Conservation (phyloP, 2,888 invertebrate genomes). For the Hemaris fuciformis region DNA sequence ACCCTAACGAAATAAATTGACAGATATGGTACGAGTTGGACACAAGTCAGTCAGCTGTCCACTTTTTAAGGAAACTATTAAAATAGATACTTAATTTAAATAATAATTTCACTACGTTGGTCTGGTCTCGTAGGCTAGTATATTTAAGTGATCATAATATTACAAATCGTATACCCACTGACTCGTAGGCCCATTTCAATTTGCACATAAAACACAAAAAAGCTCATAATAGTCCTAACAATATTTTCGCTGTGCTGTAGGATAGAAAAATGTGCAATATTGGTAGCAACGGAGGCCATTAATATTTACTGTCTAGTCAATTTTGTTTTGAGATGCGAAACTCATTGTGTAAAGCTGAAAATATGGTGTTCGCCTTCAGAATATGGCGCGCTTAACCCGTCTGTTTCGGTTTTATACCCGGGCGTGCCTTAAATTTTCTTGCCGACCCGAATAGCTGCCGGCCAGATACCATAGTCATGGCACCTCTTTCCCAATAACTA, state of each 20-base stretch:
- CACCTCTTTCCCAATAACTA: conserved; percentile 44
- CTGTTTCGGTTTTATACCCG: conserved; percentile 12
- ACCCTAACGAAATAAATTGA: too few relatives aligned
- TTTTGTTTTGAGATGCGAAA: conserved; percentile 10
- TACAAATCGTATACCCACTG: too few relatives aligned
- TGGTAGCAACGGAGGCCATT: not conserved
- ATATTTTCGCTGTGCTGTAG: not conserved
- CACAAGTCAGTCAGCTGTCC: too few relatives aligned
- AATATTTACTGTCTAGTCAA: conserved; percentile 1
- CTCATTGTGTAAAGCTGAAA: not conserved
- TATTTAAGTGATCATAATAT: too few relatives aligned
- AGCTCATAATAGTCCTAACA: not conserved
- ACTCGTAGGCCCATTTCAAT: too few relatives aligned
- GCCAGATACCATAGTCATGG: conserved; percentile 28
- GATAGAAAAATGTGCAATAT: conserved; percentile 1
- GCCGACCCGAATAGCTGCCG: conserved; percentile 44
- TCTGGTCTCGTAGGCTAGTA: too few relatives aligned
- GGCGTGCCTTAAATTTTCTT: conserved; percentile 39
- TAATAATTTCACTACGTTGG: too few relatives aligned
- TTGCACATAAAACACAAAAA: not conserved
- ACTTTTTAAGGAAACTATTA: too few relatives aligned
- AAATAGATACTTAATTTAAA: too few relatives aligned
- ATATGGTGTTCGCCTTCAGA: conserved; percentile 8
- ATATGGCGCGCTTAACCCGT: conserved; percentile 7
- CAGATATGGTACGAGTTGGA: too few relatives aligned